Evolutionary conservation across 2,888 invertebrate genomes (phyloP).

Genomic region (Pterostichus madidus): DNA sequence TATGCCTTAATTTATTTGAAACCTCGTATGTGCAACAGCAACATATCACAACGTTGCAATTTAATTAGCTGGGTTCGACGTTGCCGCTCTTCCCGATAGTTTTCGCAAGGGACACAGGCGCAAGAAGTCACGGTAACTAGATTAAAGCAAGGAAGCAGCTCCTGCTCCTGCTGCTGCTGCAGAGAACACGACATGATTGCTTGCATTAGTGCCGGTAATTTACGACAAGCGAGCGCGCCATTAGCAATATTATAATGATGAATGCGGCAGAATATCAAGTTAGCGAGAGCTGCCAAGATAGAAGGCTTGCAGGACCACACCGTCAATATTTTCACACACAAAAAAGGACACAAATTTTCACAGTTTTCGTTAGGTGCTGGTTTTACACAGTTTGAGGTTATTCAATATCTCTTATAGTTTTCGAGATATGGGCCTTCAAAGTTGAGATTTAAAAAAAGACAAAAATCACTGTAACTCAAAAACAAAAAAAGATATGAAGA

Average conservation of each 20-base stretch:
- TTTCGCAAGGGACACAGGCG: slow-evolving; percentile 10
- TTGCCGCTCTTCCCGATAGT: slow-evolving; percentile 8
- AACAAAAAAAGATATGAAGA: no score
- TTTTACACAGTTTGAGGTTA: no score
- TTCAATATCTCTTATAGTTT: no score
- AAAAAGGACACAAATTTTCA: no score
- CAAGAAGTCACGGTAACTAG: slow-evolving; percentile 59
- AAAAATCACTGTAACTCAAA: no score
- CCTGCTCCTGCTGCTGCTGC: background rate
- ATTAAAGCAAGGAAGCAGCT: slow-evolving; percentile 42
- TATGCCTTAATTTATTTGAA: no score
- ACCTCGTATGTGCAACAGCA: background rate
- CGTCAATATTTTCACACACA: no score
- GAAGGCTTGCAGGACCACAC: background rate
- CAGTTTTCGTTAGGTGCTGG: no score
- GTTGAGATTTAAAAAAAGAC: no score
- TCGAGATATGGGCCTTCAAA: no score
- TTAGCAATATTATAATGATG: slow-evolving; percentile 52
- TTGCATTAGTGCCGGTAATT: slow-evolving; percentile 51
- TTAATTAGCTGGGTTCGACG: slow-evolving; percentile 11
- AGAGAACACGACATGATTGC: slow-evolving; percentile 43
- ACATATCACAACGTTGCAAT: slow-evolving; percentile 11
- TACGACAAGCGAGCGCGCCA: slow-evolving; percentile 26
- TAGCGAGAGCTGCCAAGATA: background rate
- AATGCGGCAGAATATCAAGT: slow-evolving; percentile 5